phyloP scores from a whole-genome alignment of 2,797 vertebrate species.

The Molossus alvarezi region DNA sequence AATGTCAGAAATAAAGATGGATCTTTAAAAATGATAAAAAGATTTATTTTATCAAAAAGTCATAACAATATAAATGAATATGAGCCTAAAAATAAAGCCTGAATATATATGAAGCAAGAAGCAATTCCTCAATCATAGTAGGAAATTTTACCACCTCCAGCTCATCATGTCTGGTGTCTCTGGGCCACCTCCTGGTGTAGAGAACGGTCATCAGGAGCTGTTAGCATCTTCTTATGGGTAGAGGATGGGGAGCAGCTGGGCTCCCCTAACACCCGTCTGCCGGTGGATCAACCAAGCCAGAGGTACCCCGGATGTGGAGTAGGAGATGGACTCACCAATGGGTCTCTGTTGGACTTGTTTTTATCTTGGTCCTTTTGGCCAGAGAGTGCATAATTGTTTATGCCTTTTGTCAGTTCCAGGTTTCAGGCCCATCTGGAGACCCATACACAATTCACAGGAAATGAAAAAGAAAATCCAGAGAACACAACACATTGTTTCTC shows the following conservation, averaged over 20 bases:
- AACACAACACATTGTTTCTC: background rate
- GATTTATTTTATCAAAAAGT: background rate
- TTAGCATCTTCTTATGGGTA: background rate
- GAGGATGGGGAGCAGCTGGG: background rate
- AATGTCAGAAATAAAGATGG: background rate
- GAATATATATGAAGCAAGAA: background rate
- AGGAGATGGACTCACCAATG: no score
- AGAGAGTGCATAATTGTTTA: background rate
- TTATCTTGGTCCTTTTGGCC: background rate
- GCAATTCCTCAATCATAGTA: background rate
- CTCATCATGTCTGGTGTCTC: background rate
- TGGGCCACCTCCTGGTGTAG: background rate
- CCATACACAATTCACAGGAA: no score
- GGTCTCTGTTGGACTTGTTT: background rate
- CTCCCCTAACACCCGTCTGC: background rate
- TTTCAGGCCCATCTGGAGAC: background rate
- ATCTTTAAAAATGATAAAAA: no score
- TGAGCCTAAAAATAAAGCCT: background rate
- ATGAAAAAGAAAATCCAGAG: background rate
- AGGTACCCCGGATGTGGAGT: background rate
- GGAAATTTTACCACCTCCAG: background rate
- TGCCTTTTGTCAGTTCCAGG: background rate
- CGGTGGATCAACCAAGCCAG: background rate
- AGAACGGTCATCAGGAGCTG: fast-evolving
- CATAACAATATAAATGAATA: background rate